A percentile compares a stretch with the other conserved stretches of the same genome.
These are phyloP conservation scores for Lymantria dispar DNA, from an alignment of 2,888 invertebrate genomes.

Conservation along the genomic window DNA sequence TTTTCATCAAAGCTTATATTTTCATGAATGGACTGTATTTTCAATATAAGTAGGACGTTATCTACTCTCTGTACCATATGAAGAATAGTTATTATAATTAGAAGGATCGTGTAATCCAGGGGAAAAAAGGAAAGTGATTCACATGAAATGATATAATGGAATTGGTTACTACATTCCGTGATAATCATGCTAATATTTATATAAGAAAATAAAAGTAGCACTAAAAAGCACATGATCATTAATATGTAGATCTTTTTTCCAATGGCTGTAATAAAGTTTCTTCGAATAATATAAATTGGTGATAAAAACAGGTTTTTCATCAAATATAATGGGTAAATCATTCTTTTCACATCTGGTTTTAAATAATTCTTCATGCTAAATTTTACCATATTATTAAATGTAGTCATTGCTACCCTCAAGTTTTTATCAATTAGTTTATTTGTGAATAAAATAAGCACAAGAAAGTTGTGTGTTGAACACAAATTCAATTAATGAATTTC, in stretches of 20 bases:
- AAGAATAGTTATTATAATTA: not conserved
- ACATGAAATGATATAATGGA: not conserved
- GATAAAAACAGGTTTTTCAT: conserved; percentile 8
- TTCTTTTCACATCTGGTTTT: not conserved
- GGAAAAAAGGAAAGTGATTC: not conserved
- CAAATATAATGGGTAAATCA: not conserved
- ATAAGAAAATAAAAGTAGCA: not conserved
- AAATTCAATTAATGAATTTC: not conserved
- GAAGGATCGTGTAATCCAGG: not conserved
- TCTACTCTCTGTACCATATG: not conserved
- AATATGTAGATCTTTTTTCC: not conserved
- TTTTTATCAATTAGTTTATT: not conserved
- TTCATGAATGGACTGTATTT: not conserved
- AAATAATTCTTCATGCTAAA: not conserved
- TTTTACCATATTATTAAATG: not conserved
- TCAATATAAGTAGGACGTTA: not conserved
- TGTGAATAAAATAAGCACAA: not conserved
- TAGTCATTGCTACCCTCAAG: not conserved
- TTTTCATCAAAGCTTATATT: not conserved
- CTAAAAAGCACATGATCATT: not conserved
- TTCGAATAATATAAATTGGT: conserved; percentile 11
- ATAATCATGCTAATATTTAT: not conserved
- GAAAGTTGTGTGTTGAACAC: not conserved
- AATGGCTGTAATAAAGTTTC: conserved; percentile 2
- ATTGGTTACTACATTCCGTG: not conserved